A percentile compares a stretch with the other conserved stretches of the same genome.
Conservation (phyloP, 1,140 invertebrate genomes). For the Chrysomallon squamiferum region DNA sequence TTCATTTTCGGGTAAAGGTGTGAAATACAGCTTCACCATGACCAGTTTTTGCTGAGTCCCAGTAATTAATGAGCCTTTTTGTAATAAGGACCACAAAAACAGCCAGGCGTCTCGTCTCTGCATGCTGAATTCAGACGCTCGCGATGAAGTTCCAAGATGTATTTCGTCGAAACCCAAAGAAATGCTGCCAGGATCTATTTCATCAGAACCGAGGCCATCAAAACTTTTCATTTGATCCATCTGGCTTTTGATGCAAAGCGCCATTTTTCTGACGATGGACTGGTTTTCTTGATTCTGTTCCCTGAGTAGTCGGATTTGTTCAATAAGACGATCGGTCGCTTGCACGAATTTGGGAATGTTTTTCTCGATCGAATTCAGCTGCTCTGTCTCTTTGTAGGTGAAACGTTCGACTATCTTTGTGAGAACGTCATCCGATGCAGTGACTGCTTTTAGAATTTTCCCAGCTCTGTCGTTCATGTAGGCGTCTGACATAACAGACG, state of each 20-base stretch:
- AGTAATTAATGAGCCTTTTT: constrained; percentile 11
- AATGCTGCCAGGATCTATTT: constrained; percentile 19
- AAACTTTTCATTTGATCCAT: constrained; percentile 19
- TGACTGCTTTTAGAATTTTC: constrained; percentile 8
- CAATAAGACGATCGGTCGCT: constrained; percentile 34
- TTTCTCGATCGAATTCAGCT: constrained; percentile 6
- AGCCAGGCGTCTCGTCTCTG: not conserved
- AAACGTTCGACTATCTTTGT: constrained; percentile 9
- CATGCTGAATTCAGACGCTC: not conserved
- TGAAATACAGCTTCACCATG: constrained; percentile 21
- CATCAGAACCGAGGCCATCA: constrained; percentile 19
- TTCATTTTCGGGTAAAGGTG: constrained; percentile 9
- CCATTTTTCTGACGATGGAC: constrained; percentile 8
- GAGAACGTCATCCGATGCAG: constrained; percentile 9
- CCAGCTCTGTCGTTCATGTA: constrained; percentile 20
- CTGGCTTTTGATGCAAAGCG: constrained; percentile 13
- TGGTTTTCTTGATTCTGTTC: constrained; percentile 9
- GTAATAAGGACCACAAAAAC: constrained; percentile 20
- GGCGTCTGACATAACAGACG: too few species aligned
- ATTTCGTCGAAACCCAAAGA: not conserved
- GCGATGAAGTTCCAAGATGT: constrained; percentile 4
- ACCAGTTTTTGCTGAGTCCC: constrained; percentile 13
- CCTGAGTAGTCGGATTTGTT: constrained; percentile 30
- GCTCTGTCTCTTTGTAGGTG: constrained; percentile 21
- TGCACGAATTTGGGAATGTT: constrained; percentile 40